These are phyloP conservation scores for Fistularia tabacaria DNA, from an alignment of 2,797 vertebrate genomes.

Conservation along the genomic window DNA sequence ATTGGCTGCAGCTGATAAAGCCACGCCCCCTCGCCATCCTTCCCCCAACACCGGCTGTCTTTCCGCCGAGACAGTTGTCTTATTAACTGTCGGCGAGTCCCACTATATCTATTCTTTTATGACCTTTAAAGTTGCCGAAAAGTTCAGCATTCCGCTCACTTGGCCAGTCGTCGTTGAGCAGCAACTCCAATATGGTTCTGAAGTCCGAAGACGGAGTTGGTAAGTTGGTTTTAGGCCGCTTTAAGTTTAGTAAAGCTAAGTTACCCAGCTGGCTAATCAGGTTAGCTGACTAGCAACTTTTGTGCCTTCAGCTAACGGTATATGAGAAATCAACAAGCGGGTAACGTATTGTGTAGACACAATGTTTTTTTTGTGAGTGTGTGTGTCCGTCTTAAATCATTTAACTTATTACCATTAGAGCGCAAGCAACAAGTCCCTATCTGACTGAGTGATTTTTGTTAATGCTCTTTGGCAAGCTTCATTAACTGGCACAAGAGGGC, in stretches of 20 bases:
- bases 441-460: constrained; percentile 16
- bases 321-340: no score
- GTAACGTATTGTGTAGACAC: no score
- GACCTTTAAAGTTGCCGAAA: constrained; percentile 8
- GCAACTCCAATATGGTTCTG: constrained; percentile 65
- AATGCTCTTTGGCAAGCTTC: constrained; percentile 24
- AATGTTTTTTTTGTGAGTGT: background rate
- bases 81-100: background rate
- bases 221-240: constrained; percentile 61
- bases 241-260: constrained; percentile 18
- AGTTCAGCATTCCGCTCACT: fast-evolving
- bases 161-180: background rate
- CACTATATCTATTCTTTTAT: background rate
- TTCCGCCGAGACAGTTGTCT: constrained; percentile 40
- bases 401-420: background rate
- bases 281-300: constrained; percentile 28
- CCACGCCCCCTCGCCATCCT: constrained; percentile 28
- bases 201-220: constrained; percentile 78
- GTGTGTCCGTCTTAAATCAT: background rate
- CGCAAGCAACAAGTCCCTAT: constrained; percentile 27
- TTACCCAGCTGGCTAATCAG: constrained; percentile 21
- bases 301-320: background rate
- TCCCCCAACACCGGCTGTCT: constrained; percentile 36
- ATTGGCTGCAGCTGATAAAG: constrained; percentile 45
- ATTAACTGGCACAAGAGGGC: constrained; percentile 55